A percentile compares a stretch with the other conserved stretches of the same genome.
phyloP scores from a whole-genome alignment of 2,888 invertebrate species.

The Rhabditophanes sp. region DNA sequence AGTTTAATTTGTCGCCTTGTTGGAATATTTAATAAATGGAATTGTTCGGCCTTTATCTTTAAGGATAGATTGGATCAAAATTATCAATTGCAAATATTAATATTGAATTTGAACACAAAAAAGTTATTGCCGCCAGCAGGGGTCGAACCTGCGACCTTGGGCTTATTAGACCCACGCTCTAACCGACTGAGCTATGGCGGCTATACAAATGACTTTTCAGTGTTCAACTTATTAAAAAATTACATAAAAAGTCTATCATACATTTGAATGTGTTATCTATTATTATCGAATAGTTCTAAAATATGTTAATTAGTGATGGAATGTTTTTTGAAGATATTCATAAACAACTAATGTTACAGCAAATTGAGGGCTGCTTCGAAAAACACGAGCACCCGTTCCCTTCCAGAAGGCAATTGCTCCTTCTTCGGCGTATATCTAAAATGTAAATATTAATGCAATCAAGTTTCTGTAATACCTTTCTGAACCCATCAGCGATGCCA shows the following conservation, averaged over 20 bases:
- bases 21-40: too few species aligned
- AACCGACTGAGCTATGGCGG: conserved; percentile 44
- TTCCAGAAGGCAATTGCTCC: conserved; percentile 3
- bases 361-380: conserved; percentile 3
- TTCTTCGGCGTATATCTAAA: conserved; percentile 2
- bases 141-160: conserved; percentile 44
- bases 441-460: neutral
- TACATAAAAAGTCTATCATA: too few species aligned
- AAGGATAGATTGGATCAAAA: too few species aligned
- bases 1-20: too few species aligned
- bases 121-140: conserved; percentile 39
- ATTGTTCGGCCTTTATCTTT: too few species aligned
- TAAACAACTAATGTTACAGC: conserved; percentile 1
- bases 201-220: too few species aligned
- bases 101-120: too few species aligned
- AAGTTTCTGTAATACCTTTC: conserved; percentile 2
- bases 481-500: neutral
- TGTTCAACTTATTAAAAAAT: too few species aligned
- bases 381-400: conserved; percentile 1
- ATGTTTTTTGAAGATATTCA: conserved; percentile 2
- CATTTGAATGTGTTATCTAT: too few species aligned
- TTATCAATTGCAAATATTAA: too few species aligned
- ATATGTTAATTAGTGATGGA: conserved; percentile 7
- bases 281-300: too few species aligned
- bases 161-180: conserved; percentile 44